Base-by-base conservation (phyloP, 2,113 vertebrate species). In the Seriola aureovittata region DNA sequence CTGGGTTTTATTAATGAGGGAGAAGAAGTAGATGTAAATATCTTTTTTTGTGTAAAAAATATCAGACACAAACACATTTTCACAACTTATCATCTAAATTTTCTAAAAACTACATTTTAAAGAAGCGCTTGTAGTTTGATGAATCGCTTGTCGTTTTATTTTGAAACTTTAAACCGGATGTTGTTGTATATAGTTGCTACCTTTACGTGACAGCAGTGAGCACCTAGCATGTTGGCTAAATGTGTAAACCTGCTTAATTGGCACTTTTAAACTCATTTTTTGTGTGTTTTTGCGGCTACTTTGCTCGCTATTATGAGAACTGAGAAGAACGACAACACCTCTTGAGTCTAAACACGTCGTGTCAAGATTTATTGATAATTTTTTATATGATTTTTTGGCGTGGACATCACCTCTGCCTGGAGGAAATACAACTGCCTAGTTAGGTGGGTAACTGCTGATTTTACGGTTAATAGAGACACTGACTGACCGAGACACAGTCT, bases 181-280 rank as follows among this genome's bases (percentile, higher is more conserved):
- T 70, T 9, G 11, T 36, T 21, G 0, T 0, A 0, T 1, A 19
- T 1, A 9, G 42, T 34, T 0, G 7, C 0, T n/a, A 23, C 0
- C 48, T 52, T 81, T 21, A 59, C 29, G 3, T 1, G 5, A 5
- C 59, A 78, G 19, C 12, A 23, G 5, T 13, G 1, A 42, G 80
- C 71, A 52, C 16, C 32, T 92, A 93, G 88, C 93, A 64, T 76
- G 58, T 6, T 38, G 78, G 88, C 86, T 91, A 88, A 57, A 70
- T 54, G 69, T 69, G 70, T 57, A 81, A 87, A 85, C 12, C 72
- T n/a, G n/a, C 8, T 1, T 10, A 59, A 50, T 40, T 63, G 23
- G 7, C 55, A 40, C 55, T 71, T 73, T 68, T 59, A 71, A 76
- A 71, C 44, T 48, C 34, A 0, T 25, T 52, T 70, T 70, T 46